These are phyloP conservation scores for Bucco capensis DNA, from an alignment of 2,113 vertebrate species.

Conservation along the genomic window DNA sequence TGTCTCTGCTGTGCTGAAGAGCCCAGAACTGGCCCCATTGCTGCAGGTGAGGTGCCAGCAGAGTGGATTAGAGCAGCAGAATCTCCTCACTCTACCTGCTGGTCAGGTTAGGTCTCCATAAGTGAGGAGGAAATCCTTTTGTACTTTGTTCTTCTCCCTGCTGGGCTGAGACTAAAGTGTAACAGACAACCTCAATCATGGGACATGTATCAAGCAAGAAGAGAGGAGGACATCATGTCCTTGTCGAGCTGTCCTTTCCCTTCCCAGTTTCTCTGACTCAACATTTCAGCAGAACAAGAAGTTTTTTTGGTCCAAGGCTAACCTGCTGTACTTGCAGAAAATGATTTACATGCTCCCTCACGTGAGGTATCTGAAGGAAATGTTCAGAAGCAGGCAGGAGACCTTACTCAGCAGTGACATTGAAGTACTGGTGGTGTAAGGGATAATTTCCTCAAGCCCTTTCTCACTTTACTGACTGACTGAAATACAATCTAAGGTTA, in stretches of 20 bases:
- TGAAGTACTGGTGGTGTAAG: background rate
- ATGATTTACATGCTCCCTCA: background rate
- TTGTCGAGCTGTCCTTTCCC: background rate
- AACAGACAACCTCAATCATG: background rate
- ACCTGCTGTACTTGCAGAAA: background rate
- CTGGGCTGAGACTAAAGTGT: background rate
- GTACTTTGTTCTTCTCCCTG: background rate
- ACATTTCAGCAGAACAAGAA: background rate
- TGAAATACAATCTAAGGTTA: background rate
- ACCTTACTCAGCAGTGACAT: constrained; percentile 23
- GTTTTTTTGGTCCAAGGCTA: background rate
- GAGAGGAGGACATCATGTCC: background rate
- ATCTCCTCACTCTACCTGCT: no score
- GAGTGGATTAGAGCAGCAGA: no score
- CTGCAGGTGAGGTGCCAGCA: no score
- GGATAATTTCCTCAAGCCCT: background rate
- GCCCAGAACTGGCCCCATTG: no score
- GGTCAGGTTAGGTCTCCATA: background rate
- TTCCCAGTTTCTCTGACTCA: background rate
- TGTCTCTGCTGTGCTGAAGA: no score
- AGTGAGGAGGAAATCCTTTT: background rate
- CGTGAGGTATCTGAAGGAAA: background rate
- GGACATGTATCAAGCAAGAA: background rate
- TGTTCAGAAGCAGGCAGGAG: background rate
- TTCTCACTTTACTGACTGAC: background rate